phyloP scores from a whole-genome alignment of 1,140 invertebrate genomes.

The Plodia interpunctella region DNA sequence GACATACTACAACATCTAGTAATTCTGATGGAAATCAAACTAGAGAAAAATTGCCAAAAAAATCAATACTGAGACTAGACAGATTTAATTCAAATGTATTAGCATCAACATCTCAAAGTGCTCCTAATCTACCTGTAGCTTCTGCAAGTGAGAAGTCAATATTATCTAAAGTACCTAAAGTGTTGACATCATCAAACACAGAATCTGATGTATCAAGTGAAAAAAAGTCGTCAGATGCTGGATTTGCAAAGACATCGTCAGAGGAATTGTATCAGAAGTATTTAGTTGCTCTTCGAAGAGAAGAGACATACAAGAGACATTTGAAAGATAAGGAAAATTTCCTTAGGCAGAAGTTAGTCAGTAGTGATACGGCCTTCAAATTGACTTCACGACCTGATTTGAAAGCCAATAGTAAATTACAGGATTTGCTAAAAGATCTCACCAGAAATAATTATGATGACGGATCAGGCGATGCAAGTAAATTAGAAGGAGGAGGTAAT shows the following conservation, averaged over 20 bases:
- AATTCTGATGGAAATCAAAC: constrained; percentile 57
- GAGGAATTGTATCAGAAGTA: constrained; percentile 68
- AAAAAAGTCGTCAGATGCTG: constrained; percentile 40
- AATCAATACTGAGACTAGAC: constrained; percentile 56
- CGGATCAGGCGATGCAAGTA: constrained; percentile 66
- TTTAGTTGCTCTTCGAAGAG: constrained; percentile 56
- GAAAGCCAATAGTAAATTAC: constrained; percentile 42
- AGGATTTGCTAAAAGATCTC: constrained; percentile 62
- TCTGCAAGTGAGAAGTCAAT: constrained; percentile 37
- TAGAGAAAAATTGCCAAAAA: constrained; percentile 43
- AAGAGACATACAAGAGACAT: constrained; percentile 59
- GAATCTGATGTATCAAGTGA: constrained; percentile 53
- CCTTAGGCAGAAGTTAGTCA: constrained; percentile 54
- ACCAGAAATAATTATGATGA: constrained; percentile 63
- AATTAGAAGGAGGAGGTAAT: constrained; percentile 45
- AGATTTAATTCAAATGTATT: constrained; percentile 53
- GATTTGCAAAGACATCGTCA: constrained; percentile 53
- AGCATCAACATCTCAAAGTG: constrained; percentile 64
- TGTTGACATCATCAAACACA: constrained; percentile 38
- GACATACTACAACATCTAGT: constrained; percentile 48
- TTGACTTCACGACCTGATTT: constrained; percentile 24
- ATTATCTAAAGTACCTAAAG: constrained; percentile 27
- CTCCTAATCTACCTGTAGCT: constrained; percentile 50
- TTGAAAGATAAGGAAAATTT: constrained; percentile 59
- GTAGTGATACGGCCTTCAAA: constrained; percentile 45